phyloP scores from a whole-genome alignment of 2,888 invertebrate species.

The Tupiocoris notatus region DNA sequence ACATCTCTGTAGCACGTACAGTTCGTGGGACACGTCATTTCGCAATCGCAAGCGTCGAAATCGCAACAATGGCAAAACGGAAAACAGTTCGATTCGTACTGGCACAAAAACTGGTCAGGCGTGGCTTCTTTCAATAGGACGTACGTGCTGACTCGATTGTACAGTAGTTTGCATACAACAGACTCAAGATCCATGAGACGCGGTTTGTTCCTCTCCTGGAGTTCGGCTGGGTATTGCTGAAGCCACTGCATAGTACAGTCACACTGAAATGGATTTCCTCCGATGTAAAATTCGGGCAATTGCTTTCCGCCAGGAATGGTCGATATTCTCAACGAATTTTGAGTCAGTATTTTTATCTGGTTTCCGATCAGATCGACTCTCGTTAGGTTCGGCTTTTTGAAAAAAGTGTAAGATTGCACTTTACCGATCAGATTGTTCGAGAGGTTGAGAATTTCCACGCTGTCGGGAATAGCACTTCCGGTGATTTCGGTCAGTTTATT shows the following conservation, averaged over 20 bases:
- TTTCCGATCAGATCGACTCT: constrained; percentile 79
- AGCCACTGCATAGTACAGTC: constrained; percentile 91
- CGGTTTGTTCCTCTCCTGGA: constrained; percentile 74
- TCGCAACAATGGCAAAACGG: constrained; percentile 87
- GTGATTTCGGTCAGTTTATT: constrained; percentile 79
- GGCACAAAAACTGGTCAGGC: constrained; percentile 79
- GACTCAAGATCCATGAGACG: constrained; percentile 78
- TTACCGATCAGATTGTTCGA: constrained; percentile 78
- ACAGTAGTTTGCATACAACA: constrained; percentile 76
- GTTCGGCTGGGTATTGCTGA: constrained; percentile 71
- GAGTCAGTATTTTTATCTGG: constrained; percentile 72
- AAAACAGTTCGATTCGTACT: constrained; percentile 81
- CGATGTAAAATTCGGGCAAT: constrained; percentile 78
- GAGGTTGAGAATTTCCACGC: constrained; percentile 73
- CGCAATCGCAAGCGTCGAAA: constrained; percentile 88
- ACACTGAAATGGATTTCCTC: constrained; percentile 82
- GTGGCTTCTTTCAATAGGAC: constrained; percentile 76
- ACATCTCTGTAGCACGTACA: constrained; percentile 88
- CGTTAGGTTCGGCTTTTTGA: constrained; percentile 81
- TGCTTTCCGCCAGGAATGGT: constrained; percentile 70
- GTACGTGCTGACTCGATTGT: constrained; percentile 71
- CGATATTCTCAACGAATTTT: constrained; percentile 72
- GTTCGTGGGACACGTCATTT: constrained; percentile 84
- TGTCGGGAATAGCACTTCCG: constrained; percentile 78
- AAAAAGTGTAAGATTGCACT: constrained; percentile 83